Evolutionary conservation across 2,888 invertebrate genomes (phyloP).

Genomic region (Papilio gigon): DNA sequence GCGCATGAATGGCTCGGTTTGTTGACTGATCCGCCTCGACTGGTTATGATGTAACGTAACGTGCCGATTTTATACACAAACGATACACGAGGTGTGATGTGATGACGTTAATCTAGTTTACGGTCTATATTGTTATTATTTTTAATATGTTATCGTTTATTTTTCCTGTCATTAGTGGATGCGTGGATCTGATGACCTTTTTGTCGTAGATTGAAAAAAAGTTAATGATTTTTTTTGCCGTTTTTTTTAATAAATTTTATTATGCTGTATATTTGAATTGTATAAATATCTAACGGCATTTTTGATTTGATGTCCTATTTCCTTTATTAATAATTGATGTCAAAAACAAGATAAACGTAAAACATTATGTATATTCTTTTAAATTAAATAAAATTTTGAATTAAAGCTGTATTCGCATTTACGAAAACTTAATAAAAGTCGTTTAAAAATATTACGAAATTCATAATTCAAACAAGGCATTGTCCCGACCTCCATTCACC

Average conservation of each 20-base stretch:
- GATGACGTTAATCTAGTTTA: slow-evolving; percentile 46
- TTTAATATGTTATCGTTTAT: slow-evolving; percentile 40
- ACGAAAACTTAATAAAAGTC: slow-evolving; percentile 36
- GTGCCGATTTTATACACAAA: slow-evolving; percentile 60
- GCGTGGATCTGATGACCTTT: not conserved
- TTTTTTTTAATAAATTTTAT: not conserved
- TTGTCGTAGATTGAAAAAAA: not conserved
- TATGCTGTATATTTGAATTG: not conserved
- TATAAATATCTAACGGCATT: no score
- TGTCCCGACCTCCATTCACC: slow-evolving; percentile 73
- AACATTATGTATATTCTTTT: no score
- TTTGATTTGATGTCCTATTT: no score
- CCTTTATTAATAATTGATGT: not conserved
- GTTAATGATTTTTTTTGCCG: not conserved
- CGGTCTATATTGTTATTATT: slow-evolving; percentile 44
- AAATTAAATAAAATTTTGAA: no score
- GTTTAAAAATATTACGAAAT: slow-evolving; percentile 52
- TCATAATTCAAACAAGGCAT: slow-evolving; percentile 66
- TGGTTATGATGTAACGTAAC: slow-evolving; percentile 76
- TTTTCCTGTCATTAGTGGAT: slow-evolving; percentile 31
- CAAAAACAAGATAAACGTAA: no score
- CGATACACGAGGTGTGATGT: slow-evolving; percentile 50
- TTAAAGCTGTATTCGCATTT: not conserved
- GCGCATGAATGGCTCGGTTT: slow-evolving; percentile 70
- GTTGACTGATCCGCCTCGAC: slow-evolving; percentile 73